These are phyloP conservation scores for Scaptomyza caliginosa DNA, from an alignment of 2,888 invertebrate genomes.

Conservation along the genomic window DNA sequence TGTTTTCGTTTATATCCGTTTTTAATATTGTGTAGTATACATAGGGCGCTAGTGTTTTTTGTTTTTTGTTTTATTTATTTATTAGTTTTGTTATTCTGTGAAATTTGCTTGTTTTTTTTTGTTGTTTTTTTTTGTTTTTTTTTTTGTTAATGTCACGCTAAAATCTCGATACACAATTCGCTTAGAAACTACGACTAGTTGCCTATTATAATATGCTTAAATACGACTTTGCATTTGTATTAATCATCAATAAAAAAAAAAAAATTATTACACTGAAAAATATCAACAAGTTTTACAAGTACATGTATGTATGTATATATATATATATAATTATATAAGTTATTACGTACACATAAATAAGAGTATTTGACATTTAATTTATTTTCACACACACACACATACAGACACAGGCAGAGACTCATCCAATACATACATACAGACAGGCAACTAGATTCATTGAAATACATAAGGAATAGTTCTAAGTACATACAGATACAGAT, in stretches of 20 bases:
- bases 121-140: slow-evolving; percentile 8
- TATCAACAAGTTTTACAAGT: slow-evolving; percentile 75
- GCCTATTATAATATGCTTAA: slow-evolving; percentile 53
- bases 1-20: slow-evolving; percentile 1
- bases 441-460: slow-evolving; percentile 28
- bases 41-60: slow-evolving; percentile 20
- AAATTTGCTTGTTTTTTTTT: background rate
- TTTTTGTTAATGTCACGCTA: slow-evolving; percentile 55
- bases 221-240: slow-evolving; percentile 25
- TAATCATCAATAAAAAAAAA: slow-evolving; percentile 42
- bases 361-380: slow-evolving; percentile 35
- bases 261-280: slow-evolving; percentile 61
- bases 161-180: slow-evolving; percentile 71
- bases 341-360: slow-evolving; percentile 18
- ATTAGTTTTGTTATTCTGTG: slow-evolving; percentile 7
- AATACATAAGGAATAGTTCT: slow-evolving; percentile 40
- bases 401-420: too few species aligned
- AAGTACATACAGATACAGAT: slow-evolving; percentile 43
- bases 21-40: slow-evolving; percentile 34
- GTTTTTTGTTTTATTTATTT: slow-evolving; percentile 1
- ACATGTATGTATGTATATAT: slow-evolving; percentile 22
- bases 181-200: slow-evolving; percentile 68
- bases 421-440: slow-evolving; percentile 5
- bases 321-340: slow-evolving; percentile 8
- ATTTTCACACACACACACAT: slow-evolving; percentile 5